Evolutionary conservation across 2,888 invertebrate species (phyloP).

Genomic region (Hypselothyrea guttata): DNA sequence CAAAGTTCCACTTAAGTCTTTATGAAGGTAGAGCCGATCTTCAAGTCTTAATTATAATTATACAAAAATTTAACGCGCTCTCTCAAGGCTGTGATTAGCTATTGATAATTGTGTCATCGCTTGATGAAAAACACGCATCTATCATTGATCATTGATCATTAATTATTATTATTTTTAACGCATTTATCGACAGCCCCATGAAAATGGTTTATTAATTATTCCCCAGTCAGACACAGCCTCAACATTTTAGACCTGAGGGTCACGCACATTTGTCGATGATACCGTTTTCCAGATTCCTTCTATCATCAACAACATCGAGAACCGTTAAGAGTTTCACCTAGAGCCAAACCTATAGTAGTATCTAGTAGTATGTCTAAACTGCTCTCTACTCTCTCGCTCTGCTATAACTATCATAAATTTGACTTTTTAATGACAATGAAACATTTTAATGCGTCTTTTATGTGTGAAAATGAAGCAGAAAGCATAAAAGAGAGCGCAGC

Average conservation of each 20-base stretch:
- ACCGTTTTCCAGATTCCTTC: conserved; percentile 47
- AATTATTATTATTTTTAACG: conserved; percentile 6
- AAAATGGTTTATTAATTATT: conserved; percentile 57
- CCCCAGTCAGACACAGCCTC: conserved; percentile 8
- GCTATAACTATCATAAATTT: conserved; percentile 63
- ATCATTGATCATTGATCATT: conserved; percentile 36
- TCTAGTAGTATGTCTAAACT: conserved; percentile 35
- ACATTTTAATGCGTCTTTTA: conserved; percentile 67
- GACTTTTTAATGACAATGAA: conserved; percentile 73
- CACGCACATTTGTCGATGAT: conserved; percentile 38
- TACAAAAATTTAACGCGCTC: conserved; percentile 4
- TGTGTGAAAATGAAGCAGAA: conserved; percentile 71
- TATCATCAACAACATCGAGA: background rate
- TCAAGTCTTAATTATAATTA: conserved; percentile 26
- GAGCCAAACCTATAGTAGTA: no score
- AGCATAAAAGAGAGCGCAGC: conserved; percentile 37
- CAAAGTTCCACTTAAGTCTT: no score
- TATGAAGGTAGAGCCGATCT: background rate
- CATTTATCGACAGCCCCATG: conserved; percentile 26
- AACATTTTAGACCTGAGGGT: conserved; percentile 23
- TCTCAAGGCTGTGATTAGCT: conserved; percentile 36
- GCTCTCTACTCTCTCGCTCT: conserved; percentile 38
- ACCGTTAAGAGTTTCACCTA: conserved; percentile 66
- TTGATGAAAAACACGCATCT: conserved; percentile 40
- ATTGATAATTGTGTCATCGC: conserved; percentile 54